Evolutionary conservation across 2,888 invertebrate genomes (phyloP).

Genomic region (Stenichneumon culpator): DNA sequence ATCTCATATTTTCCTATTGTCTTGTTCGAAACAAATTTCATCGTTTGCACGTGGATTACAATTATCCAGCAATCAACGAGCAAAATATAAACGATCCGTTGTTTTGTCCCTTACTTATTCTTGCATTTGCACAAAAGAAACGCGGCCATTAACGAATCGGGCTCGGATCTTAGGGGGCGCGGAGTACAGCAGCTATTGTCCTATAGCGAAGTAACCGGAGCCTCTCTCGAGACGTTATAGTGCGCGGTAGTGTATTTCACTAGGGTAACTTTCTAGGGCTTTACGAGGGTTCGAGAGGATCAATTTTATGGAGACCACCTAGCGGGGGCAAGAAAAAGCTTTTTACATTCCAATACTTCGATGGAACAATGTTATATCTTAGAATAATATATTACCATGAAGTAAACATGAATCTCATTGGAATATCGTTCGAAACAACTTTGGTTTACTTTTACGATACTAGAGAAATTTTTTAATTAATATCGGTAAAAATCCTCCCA

Average conservation of each 20-base stretch:
- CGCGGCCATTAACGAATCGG: not conserved
- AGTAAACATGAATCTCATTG: no score
- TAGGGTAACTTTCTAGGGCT: conserved; percentile 61
- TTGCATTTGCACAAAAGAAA: not conserved
- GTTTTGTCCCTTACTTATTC: not conserved
- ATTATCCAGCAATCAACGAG: not conserved
- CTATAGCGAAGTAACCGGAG: conserved; percentile 45
- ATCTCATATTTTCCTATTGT: not conserved
- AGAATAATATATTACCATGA: not conserved
- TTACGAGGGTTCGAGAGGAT: conserved; percentile 61
- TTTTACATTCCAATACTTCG: conserved; percentile 32
- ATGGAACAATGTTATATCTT: not conserved
- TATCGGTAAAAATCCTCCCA: conserved; percentile 12
- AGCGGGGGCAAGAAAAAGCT: conserved; percentile 34
- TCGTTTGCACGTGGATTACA: not conserved
- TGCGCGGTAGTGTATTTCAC: conserved; percentile 26
- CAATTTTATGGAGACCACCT: conserved; percentile 50
- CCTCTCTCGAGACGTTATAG: conserved; percentile 21
- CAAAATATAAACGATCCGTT: not conserved
- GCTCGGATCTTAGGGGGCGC: not conserved
- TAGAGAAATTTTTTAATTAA: not conserved
- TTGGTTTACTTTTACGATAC: no score
- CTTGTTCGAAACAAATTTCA: not conserved
- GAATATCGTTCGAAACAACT: no score
- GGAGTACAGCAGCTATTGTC: conserved; percentile 4